Percentiles rank a stretch among this genome's conserved stretches.
These are phyloP conservation scores for Cyclura pinguis DNA, from an alignment of 2,797 vertebrate species.

Conservation along the genomic window DNA sequence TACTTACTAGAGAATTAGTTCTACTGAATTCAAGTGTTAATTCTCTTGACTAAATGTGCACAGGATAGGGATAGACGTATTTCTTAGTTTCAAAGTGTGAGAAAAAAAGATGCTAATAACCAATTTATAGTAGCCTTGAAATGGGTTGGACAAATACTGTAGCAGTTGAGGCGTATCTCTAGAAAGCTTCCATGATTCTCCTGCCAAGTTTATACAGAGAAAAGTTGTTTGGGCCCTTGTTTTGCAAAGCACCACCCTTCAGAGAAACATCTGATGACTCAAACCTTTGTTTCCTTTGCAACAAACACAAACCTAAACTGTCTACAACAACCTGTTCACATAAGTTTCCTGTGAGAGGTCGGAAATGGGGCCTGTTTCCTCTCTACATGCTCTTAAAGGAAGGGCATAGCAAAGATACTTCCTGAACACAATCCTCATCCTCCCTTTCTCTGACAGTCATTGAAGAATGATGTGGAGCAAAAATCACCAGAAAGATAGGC, in stretches of 20 bases:
- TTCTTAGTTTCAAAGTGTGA: slow-evolving; percentile 9
- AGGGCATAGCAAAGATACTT: slow-evolving; percentile 81
- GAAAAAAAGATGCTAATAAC: slow-evolving; percentile 36
- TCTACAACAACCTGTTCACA: slow-evolving; percentile 80
- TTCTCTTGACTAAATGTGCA: background rate
- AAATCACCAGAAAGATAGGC: slow-evolving; percentile 80
- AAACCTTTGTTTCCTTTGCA: slow-evolving; percentile 80
- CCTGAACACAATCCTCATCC: slow-evolving; percentile 86
- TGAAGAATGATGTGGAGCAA: slow-evolving; percentile 83
- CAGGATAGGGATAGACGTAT: background rate
- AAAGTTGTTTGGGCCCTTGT: slow-evolving; percentile 60
- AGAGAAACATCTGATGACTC: slow-evolving; percentile 73
- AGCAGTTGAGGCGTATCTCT: slow-evolving; percentile 51
- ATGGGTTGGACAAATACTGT: slow-evolving; percentile 50
- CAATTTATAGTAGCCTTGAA: slow-evolving; percentile 47
- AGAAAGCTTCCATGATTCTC: slow-evolving; percentile 54
- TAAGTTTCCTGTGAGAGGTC: slow-evolving; percentile 82
- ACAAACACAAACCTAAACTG: slow-evolving; percentile 76
- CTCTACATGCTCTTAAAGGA: slow-evolving; percentile 81
- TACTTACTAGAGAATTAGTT: background rate
- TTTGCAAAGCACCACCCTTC: slow-evolving; percentile 63
- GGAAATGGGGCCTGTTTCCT: slow-evolving; percentile 83
- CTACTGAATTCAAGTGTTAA: background rate
- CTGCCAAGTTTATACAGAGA: slow-evolving; percentile 53
- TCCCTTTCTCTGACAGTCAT: slow-evolving; percentile 83